Percentiles rank a stretch among this genome's conserved stretches.
Evolutionary conservation across 1,140 invertebrate genomes (phyloP).

Genomic region (Drosophila murphyi): DNA sequence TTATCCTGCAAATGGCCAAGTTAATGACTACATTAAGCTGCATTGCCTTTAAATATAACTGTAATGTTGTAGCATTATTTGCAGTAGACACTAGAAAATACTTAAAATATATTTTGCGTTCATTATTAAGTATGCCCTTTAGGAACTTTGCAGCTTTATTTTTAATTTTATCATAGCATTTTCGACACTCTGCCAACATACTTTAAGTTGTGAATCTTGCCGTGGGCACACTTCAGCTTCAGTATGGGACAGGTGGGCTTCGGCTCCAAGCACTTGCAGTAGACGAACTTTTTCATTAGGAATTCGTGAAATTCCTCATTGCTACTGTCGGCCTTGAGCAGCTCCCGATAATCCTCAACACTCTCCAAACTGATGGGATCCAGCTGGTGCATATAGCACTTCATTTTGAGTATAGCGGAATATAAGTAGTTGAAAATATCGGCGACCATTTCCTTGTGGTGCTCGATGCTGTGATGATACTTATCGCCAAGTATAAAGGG

Average conservation of each 20-base stretch:
- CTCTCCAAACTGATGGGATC: conserved; percentile 63
- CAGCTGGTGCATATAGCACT: conserved; percentile 67
- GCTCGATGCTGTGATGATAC: conserved; percentile 50
- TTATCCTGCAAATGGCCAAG: conserved; percentile 36
- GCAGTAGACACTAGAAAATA: too few species aligned
- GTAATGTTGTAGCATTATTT: too few species aligned
- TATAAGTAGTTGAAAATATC: conserved; percentile 70
- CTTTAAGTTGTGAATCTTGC: conserved; percentile 42
- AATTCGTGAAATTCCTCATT: conserved; percentile 61
- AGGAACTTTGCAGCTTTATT: background rate
- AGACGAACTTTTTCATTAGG: conserved; percentile 46
- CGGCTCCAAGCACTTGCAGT: conserved; percentile 56
- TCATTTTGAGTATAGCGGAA: conserved; percentile 55
- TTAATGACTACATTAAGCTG: conserved; percentile 38
- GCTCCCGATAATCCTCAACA: conserved; percentile 62
- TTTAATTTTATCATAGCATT: background rate
- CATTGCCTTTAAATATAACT: conserved; percentile 21
- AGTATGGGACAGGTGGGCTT: conserved; percentile 51
- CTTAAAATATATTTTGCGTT: too few species aligned
- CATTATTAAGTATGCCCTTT: too few species aligned
- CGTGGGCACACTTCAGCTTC: conserved; percentile 54
- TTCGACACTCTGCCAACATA: conserved; percentile 51
- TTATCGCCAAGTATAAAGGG: conserved; percentile 61
- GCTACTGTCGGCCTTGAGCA: conserved; percentile 39
- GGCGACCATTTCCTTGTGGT: conserved; percentile 58